A percentile compares a stretch with the other conserved stretches of the same genome.
Conservation (phyloP, 2,113 vertebrate genomes). For the Butorides virescens region DNA sequence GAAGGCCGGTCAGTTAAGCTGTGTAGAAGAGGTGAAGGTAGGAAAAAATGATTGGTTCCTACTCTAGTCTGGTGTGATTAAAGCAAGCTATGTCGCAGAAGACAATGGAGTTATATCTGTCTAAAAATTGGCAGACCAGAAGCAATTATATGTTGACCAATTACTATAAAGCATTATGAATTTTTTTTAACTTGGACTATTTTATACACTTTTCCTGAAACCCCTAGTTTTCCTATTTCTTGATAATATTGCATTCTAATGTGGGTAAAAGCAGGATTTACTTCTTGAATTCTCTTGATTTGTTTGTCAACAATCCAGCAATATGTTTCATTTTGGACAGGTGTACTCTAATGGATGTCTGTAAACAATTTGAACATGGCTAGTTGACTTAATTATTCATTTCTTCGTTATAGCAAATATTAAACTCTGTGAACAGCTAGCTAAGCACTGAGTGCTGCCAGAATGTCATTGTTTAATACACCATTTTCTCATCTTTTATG, state of each 20-base stretch:
- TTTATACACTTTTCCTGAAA: background rate
- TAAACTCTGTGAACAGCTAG: conserved; percentile 2
- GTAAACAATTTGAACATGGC: background rate
- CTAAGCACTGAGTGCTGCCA: background rate
- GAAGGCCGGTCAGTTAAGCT: background rate
- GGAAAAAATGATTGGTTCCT: background rate
- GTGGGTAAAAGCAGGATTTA: background rate
- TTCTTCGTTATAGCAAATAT: conserved; percentile 2
- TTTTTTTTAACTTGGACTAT: background rate
- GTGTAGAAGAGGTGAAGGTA: background rate
- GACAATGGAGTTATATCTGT: background rate
- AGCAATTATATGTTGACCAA: background rate
- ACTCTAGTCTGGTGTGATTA: background rate
- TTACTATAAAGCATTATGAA: background rate
- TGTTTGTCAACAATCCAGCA: background rate
- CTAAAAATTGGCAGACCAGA: background rate
- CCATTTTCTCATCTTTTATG: background rate
- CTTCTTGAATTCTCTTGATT: background rate
- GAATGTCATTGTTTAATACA: background rate
- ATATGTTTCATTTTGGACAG: background rate
- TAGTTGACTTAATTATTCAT: conserved; percentile 24
- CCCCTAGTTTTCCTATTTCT: background rate
- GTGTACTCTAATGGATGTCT: background rate
- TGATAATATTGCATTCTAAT: background rate
- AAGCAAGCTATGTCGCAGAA: background rate